These are phyloP conservation scores for Gorsachius magnificus DNA, from an alignment of 2,797 vertebrate genomes.

Conservation along the genomic window DNA sequence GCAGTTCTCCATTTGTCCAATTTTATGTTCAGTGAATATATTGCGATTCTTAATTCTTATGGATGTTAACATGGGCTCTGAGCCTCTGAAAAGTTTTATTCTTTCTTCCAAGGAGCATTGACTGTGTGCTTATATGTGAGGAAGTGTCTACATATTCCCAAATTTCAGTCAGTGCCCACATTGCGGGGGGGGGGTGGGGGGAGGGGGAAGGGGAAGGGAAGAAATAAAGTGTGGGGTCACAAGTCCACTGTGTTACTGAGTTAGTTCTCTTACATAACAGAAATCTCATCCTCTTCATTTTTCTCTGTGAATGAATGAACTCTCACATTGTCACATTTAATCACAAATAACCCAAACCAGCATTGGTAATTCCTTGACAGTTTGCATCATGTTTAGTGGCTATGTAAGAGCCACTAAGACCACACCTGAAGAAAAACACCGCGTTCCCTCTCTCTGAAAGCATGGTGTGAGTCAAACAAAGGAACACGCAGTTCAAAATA, in stretches of 20 bases:
- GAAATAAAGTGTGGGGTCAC: background rate
- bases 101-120: background rate
- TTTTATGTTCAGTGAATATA: background rate
- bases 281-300: background rate
- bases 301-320: background rate
- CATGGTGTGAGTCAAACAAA: background rate
- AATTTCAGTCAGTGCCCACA: background rate
- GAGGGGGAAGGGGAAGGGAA: too few species aligned
- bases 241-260: background rate
- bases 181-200: background rate
- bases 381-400: background rate
- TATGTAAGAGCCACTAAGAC: background rate
- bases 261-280: background rate
- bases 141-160: background rate
- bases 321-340: slow-evolving; percentile 17
- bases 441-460: background rate
- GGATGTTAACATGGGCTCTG: background rate
- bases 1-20: background rate
- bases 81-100: background rate
- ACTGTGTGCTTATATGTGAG: background rate
- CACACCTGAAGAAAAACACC: background rate
- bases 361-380: background rate
- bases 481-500: background rate
- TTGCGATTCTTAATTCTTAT: background rate
- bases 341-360: background rate